These are phyloP conservation scores for Tragelaphus imberbis DNA, from an alignment of 2,113 vertebrate genomes.

Conservation along the genomic window DNA sequence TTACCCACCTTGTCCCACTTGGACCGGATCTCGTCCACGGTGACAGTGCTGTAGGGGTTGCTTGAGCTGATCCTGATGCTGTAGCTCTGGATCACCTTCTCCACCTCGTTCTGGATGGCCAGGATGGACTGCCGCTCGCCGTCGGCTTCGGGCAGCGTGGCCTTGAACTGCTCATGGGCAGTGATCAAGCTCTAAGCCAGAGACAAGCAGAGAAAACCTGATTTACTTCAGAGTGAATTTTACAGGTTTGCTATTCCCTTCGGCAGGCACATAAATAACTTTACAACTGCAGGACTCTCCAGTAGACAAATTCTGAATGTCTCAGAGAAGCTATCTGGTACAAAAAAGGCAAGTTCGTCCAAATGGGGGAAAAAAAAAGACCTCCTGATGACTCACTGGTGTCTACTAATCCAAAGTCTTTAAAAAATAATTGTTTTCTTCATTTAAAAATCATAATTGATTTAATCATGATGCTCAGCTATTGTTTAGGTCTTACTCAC, in stretches of 20 bases:
- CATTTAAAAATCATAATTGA: background rate
- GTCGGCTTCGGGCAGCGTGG: conserved; percentile 89
- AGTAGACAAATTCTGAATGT: background rate
- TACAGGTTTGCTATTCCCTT: background rate
- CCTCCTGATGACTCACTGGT: background rate
- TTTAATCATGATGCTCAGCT: background rate
- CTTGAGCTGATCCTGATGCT: conserved; percentile 87
- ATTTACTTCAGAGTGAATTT: background rate
- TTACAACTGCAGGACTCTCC: background rate
- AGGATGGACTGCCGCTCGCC: conserved; percentile 94
- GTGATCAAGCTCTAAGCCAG: conserved; percentile 89
- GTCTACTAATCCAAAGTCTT: background rate
- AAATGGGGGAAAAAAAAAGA: background rate
- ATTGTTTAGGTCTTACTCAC: background rate
- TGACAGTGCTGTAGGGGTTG: conserved; percentile 94
- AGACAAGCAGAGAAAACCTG: background rate
- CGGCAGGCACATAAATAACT: background rate
- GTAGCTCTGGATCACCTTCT: conserved; percentile 97
- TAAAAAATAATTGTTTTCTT: background rate
- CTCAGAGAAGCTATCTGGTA: background rate
- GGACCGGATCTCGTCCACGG: conserved; percentile 88
- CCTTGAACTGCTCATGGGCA: conserved; percentile 94
- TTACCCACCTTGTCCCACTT: conserved; percentile 96
- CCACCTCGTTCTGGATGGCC: conserved; percentile 96
- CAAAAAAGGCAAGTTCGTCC: background rate